Conservation (phyloP, 2,888 invertebrate genomes). For the Drosophila longiperda region DNA sequence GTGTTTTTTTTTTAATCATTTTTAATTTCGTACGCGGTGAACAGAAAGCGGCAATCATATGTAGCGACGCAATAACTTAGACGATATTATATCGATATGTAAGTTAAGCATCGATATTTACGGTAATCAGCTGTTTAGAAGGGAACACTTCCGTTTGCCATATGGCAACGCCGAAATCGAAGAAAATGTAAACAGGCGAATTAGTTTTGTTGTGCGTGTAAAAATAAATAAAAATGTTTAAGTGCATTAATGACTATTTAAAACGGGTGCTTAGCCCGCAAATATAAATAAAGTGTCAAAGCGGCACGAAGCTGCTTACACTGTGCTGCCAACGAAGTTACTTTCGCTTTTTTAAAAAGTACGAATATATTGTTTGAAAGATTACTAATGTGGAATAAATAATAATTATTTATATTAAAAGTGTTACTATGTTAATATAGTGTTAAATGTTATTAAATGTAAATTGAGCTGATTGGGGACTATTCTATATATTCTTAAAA, state of each 20-base stretch:
- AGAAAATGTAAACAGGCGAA: conserved; percentile 54
- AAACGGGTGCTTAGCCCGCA: conserved; percentile 6
- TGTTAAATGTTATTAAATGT: not conserved
- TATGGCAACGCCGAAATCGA: conserved; percentile 27
- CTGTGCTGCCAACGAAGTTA: conserved; percentile 1
- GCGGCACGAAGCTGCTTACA: not conserved
- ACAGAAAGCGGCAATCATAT: conserved; percentile 37
- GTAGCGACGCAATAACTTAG: not conserved
- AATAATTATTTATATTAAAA: not conserved
- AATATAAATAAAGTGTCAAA: conserved; percentile 2
- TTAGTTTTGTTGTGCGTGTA: conserved; percentile 12
- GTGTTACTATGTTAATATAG: not conserved
- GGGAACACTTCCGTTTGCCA: not conserved
- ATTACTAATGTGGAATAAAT: conserved; percentile 6
- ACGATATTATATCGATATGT: not conserved
- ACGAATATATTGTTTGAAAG: conserved; percentile 24
- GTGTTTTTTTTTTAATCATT: conserved; percentile 25
- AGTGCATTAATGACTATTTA: conserved; percentile 1
- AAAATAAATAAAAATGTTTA: conserved; percentile 5
- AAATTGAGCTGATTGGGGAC: not conserved
- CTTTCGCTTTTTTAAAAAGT: conserved; percentile 25
- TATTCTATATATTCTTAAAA: conserved; percentile 31
- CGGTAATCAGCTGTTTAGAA: conserved; percentile 30
- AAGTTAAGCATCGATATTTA: not conserved
- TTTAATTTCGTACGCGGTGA: conserved; percentile 31